Base-by-base conservation (phyloP, 2,888 invertebrate species). In the Mesorhabditis spiculigera region DNA sequence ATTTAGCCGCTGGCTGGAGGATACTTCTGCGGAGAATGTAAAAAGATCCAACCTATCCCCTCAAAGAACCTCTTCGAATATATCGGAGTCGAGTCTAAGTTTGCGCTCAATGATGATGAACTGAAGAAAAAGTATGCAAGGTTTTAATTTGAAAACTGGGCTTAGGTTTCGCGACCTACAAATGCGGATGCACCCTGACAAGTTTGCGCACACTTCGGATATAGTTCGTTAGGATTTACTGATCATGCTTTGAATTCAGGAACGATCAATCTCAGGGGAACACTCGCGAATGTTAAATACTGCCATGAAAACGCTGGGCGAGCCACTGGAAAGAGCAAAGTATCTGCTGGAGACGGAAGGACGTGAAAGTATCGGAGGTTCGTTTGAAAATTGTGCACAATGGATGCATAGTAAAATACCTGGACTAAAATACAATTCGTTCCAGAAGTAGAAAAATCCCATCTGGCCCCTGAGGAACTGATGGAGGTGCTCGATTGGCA, bases 241-340 rank as follows among this genome's bases (percentile, higher is more conserved):
- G 16, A 45, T 13, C 5, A 43, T 44, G 13, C 10, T 10, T 8
- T 67, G 13, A 10, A 10, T 28, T 44, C 4, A 68, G 72, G 94
- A 95, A 86, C 91, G 91, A 87, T 87, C 89, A 68, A 91, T 93
- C 80, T 94, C 95, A 0, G 92, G 91, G 74, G 90, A 91, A 81
- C 93, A 93, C 87, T 95, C 95, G 28, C 91, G 94, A 0, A 86
- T 93, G 67, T 90, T 96, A 0, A 96, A 95, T 87, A 92, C 92
- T 87, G 95, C 95, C 0, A 94, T 93, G 85, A 91, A 90, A 80
- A 93, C 91, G 28, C 87, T 94, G 42, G 86, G 90, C 68, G 89
- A 91, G 84, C 93, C 94, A 6, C 88, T 94, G 73, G 88, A 90
- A 45, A 89, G 94, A 87, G 93, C 93, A 0, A 89, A 93, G 73